Evolutionary conservation across 2,888 invertebrate species (phyloP).

Genomic region (Galeruca laticollis): DNA sequence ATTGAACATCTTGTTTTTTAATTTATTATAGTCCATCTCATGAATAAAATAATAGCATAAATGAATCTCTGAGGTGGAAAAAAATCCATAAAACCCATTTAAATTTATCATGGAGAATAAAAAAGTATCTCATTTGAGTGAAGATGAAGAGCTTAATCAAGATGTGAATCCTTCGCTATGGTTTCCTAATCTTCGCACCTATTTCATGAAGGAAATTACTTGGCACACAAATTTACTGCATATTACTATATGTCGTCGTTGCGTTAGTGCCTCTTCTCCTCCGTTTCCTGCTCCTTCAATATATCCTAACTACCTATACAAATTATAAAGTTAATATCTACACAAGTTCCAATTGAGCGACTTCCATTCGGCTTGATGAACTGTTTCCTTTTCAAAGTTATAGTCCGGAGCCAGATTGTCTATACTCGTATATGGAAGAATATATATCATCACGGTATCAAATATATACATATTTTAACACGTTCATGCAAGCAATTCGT

Average conservation of each 20-base stretch:
- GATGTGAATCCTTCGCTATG: constrained; percentile 56
- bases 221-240: constrained; percentile 65
- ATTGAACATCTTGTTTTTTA: not conserved
- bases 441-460: no score
- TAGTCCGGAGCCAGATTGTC: not conserved
- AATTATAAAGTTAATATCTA: constrained; percentile 58
- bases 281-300: constrained; percentile 60
- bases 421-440: no score
- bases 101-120: constrained; percentile 46
- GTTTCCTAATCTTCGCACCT: constrained; percentile 60
- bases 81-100: constrained; percentile 44
- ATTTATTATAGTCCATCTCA: constrained; percentile 20
- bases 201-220: constrained; percentile 65
- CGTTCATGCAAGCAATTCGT: no score
- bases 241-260: constrained; percentile 60
- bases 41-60: constrained; percentile 29
- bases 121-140: constrained; percentile 52
- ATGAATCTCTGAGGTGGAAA: constrained; percentile 25
- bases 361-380: constrained; percentile 39
- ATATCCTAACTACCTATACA: constrained; percentile 57
- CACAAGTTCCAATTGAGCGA: constrained; percentile 46
- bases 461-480: no score
- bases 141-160: constrained; percentile 61
- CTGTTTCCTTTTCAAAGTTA: constrained; percentile 31
- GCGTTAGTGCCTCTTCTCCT: constrained; percentile 56